Evolutionary conservation across 30 jellyfish, hydroid and myxozoan genomes (phyloP).

Genomic region (Nemopilema nomurai): DNA sequence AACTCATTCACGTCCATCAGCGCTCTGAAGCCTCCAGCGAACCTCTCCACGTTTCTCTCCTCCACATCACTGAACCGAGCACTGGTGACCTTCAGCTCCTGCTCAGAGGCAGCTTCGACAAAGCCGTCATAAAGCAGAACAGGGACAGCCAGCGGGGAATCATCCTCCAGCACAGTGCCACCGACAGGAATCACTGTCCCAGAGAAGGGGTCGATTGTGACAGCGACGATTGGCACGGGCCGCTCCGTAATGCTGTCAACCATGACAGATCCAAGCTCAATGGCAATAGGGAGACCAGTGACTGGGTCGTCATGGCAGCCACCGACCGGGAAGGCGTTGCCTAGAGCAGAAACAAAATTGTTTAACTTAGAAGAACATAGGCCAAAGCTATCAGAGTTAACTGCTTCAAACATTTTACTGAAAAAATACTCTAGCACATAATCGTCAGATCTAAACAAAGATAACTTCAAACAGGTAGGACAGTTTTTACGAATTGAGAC

Average conservation of each 20-base stretch:
- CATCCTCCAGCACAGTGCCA: constrained; percentile 75
- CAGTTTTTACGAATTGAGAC: too few relatives aligned
- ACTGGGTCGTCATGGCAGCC: constrained; percentile 87
- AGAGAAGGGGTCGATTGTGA: constrained; percentile 71
- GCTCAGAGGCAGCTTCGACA: constrained; percentile 69
- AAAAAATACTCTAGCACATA: too few relatives aligned
- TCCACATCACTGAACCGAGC: constrained; percentile 67
- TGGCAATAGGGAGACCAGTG: constrained; percentile 85
- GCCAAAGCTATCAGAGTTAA: too few relatives aligned
- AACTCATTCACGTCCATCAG: constrained; percentile 91
- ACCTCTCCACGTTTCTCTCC: constrained; percentile 64
- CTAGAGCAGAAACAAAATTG: constrained; percentile 32
- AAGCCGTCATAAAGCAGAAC: constrained; percentile 80
- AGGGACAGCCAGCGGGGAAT: constrained; percentile 63
- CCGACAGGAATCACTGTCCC: constrained; percentile 95
- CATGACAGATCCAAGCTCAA: constrained; percentile 81
- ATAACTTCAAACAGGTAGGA: too few relatives aligned
- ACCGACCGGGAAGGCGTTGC: constrained; percentile 97
- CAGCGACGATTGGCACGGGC: constrained; percentile 82
- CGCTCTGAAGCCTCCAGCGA: constrained; percentile 91
- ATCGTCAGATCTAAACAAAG: too few relatives aligned
- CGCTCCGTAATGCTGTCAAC: constrained; percentile 36
- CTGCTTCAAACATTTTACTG: too few relatives aligned
- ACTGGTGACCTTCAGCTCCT: constrained; percentile 84
- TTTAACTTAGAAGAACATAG: too few relatives aligned